Percentiles rank a stretch among this genome's conserved stretches.
These are phyloP conservation scores for Drosophila basisetae DNA, from an alignment of 2,888 invertebrate genomes.

Conservation along the genomic window DNA sequence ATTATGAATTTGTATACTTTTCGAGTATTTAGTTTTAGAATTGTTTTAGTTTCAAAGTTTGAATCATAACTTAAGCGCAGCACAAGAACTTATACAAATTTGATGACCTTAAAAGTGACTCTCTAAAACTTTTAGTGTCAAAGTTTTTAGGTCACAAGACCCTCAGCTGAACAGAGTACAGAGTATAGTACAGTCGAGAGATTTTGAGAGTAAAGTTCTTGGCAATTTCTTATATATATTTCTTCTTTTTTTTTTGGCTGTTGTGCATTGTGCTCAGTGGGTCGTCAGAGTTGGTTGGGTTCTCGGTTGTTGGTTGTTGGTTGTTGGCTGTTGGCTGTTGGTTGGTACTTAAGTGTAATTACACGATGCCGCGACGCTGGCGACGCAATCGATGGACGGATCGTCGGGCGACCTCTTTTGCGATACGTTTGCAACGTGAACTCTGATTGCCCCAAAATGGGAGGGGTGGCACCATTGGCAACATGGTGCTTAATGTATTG, in stretches of 20 bases:
- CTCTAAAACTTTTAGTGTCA: neutral
- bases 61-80: neutral
- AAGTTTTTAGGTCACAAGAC: neutral
- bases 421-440: slow-evolving; percentile 70
- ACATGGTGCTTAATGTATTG: slow-evolving; percentile 10
- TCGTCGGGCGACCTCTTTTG: slow-evolving; percentile 70
- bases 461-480: neutral
- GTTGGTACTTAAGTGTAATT: slow-evolving; percentile 75
- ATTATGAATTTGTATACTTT: neutral
- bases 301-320: slow-evolving; percentile 32
- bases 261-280: slow-evolving; percentile 41
- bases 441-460: slow-evolving; percentile 34
- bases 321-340: slow-evolving; percentile 39
- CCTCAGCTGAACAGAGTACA: neutral
- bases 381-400: slow-evolving; percentile 31
- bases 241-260: neutral
- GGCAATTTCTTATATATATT: neutral
- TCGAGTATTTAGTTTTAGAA: neutral
- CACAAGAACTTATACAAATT: neutral
- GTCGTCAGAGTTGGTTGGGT: slow-evolving; percentile 39
- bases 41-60: neutral
- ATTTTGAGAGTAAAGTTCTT: neutral
- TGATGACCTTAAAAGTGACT: neutral
- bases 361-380: slow-evolving; percentile 50
- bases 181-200: neutral